Percentiles rank a stretch among this genome's conserved stretches.
These are phyloP conservation scores for Theodoxus fluviatilis DNA, from an alignment of 2,888 invertebrate genomes.

Conservation along the genomic window DNA sequence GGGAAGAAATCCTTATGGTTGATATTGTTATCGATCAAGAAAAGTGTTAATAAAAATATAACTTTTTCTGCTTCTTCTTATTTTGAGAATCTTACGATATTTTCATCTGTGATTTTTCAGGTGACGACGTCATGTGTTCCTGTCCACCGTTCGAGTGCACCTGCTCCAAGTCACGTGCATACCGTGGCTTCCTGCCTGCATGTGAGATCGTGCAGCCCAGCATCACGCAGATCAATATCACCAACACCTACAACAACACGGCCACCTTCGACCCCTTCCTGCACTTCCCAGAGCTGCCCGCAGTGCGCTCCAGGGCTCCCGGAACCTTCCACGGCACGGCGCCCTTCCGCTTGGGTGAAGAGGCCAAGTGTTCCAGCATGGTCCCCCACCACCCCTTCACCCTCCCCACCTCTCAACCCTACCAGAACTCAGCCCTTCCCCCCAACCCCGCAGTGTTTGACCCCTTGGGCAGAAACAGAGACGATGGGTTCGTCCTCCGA, in stretches of 20 bases:
- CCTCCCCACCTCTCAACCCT: too few species aligned
- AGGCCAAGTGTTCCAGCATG: too few species aligned
- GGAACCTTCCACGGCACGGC: conserved; percentile 14
- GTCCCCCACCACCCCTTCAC: too few species aligned
- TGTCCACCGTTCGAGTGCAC: conserved; percentile 59
- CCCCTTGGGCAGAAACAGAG: background rate
- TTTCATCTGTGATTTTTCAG: conserved; percentile 31
- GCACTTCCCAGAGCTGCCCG: too few species aligned
- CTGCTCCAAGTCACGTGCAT: conserved; percentile 37
- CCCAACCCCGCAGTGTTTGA: conserved; percentile 24
- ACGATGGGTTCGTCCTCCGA: background rate
- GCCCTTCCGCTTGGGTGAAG: background rate
- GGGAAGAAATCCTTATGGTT: too few species aligned
- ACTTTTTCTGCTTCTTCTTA: background rate
- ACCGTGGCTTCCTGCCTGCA: conserved; percentile 27
- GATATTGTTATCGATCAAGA: background rate
- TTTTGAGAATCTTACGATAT: too few species aligned
- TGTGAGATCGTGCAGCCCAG: conserved; percentile 27
- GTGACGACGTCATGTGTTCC: conserved; percentile 53
- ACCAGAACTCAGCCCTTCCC: too few species aligned
- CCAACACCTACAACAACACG: conserved; percentile 33
- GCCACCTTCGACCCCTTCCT: conserved; percentile 31
- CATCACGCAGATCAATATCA: conserved; percentile 39
- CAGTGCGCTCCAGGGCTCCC: too few species aligned
- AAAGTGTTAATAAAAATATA: background rate